phyloP scores from a whole-genome alignment of 2,888 invertebrate species.

The Caenorhabditis afra region DNA sequence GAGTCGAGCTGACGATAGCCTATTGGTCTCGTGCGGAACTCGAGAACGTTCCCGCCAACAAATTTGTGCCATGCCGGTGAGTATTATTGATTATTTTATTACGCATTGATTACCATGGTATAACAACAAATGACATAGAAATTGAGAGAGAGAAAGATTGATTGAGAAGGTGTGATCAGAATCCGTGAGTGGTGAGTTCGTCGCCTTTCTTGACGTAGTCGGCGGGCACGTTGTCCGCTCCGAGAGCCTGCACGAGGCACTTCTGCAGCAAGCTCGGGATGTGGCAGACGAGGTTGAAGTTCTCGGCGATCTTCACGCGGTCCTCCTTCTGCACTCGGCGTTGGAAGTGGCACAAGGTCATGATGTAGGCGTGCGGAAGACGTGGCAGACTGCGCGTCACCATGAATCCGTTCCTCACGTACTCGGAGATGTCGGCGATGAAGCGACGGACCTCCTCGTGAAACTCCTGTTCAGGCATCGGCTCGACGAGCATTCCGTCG shows the following conservation, averaged over 20 bases:
- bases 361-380: conserved; percentile 10
- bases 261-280: neutral
- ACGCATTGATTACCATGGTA: no score
- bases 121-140: no score
- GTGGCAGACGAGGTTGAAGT: neutral
- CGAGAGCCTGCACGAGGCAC: neutral
- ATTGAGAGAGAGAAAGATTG: no score
- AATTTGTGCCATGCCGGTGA: neutral
- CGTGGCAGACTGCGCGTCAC: conserved; percentile 1
- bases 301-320: neutral
- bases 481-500: conserved; percentile 2
- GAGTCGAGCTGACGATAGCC: conserved; percentile 15
- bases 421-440: conserved; percentile 4
- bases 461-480: neutral
- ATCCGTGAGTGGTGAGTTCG: neutral
- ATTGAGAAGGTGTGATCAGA: neutral
- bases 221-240: conserved; percentile 2
- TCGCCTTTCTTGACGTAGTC: conserved; percentile 3
- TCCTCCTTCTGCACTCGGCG: neutral
- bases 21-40: conserved; percentile 6
- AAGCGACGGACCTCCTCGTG: neutral
- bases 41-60: neutral
- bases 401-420: neutral
- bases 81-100: neutral
- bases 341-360: conserved; percentile 6